A percentile compares a stretch with the other conserved stretches of the same genome.
Evolutionary conservation across 2,888 invertebrate genomes (phyloP).

Genomic region (Xanthorhoe designata): DNA sequence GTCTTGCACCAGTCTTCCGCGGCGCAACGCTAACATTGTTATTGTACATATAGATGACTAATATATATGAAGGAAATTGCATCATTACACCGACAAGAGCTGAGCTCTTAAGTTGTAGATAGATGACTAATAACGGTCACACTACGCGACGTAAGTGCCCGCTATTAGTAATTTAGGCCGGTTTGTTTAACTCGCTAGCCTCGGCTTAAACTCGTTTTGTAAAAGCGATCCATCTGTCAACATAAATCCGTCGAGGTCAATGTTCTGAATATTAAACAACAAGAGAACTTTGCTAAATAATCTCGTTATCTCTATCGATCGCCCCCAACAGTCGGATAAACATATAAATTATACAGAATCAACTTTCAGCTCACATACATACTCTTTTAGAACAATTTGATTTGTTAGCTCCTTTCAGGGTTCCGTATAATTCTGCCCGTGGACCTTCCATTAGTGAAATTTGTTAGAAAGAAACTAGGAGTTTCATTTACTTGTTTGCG

Average conservation of each 20-base stretch:
- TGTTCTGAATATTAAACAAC: constrained; percentile 42
- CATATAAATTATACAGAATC: constrained; percentile 46
- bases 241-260: constrained; percentile 29
- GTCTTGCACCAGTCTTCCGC: no score
- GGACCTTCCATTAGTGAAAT: constrained; percentile 34
- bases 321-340: constrained; percentile 40
- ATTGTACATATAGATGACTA: no score
- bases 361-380: constrained; percentile 53
- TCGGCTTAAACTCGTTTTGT: no score
- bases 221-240: constrained; percentile 16
- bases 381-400: constrained; percentile 56
- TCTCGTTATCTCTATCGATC: constrained; percentile 44
- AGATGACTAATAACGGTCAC: no score
- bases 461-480: constrained; percentile 31
- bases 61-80: no score
- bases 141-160: no score
- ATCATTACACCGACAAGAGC: no score
- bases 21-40: no score
- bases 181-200: no score
- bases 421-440: constrained; percentile 25
- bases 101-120: no score
- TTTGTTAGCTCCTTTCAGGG: constrained; percentile 53
- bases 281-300: constrained; percentile 36
- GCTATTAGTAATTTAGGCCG: no score
- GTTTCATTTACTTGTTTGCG: constrained; percentile 30